Conservation (phyloP, 2,888 invertebrate species). For the Epirrhoe alternata region DNA sequence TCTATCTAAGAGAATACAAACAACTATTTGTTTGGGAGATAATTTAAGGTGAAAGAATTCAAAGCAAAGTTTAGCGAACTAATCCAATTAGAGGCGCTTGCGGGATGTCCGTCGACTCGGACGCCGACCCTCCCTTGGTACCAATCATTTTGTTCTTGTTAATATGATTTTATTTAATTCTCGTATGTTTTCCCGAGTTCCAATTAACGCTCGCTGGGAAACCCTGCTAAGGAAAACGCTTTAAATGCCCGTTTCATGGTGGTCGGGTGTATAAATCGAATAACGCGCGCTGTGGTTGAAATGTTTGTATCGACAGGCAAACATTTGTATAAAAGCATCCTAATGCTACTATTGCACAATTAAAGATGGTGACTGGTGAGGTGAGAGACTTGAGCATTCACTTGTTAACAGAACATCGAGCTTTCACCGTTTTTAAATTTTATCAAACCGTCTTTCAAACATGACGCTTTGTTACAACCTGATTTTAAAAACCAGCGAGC, state of each 20-base stretch:
- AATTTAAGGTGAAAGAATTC: slow-evolving; percentile 63
- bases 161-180: slow-evolving; percentile 41
- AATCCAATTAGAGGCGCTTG: slow-evolving; percentile 70
- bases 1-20: slow-evolving; percentile 20
- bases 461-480: too few relatives aligned
- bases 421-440: too few relatives aligned
- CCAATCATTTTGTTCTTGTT: slow-evolving; percentile 49
- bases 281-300: slow-evolving; percentile 9
- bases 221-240: slow-evolving; percentile 33
- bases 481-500: too few relatives aligned
- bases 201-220: slow-evolving; percentile 34
- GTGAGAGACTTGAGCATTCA: too few relatives aligned
- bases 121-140: slow-evolving; percentile 45
- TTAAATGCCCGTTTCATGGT: slow-evolving; percentile 29
- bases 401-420: too few relatives aligned
- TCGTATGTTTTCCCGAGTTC: slow-evolving; percentile 34
- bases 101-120: slow-evolving; percentile 40
- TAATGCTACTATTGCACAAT: background rate
- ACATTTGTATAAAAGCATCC: slow-evolving; percentile 13
- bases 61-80: slow-evolving; percentile 70
- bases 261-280: slow-evolving; percentile 14
- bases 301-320: slow-evolving; percentile 4
- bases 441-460: too few relatives aligned
- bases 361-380: too few relatives aligned
- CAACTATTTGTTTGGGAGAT: slow-evolving; percentile 50